These are phyloP conservation scores for Apamea crenata DNA, from an alignment of 2,888 invertebrate genomes.

Conservation along the genomic window DNA sequence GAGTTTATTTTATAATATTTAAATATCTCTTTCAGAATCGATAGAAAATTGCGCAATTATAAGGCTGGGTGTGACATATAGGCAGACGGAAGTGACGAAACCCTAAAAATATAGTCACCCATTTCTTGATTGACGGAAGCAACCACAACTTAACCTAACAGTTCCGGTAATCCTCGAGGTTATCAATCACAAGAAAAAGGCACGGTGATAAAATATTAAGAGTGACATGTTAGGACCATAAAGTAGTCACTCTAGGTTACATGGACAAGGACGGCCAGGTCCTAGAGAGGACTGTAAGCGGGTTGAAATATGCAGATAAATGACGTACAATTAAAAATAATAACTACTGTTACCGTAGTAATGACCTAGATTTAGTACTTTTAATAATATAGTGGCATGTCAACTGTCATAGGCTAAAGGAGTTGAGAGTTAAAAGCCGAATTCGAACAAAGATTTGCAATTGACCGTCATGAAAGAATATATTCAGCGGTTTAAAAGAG, in stretches of 20 bases:
- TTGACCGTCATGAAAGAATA: neutral
- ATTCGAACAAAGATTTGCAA: neutral
- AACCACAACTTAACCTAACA: slow-evolving; percentile 5
- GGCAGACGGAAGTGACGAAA: neutral
- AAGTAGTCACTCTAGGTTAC: slow-evolving; percentile 10
- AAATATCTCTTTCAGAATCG: neutral
- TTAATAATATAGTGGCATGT: neutral
- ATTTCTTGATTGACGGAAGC: neutral
- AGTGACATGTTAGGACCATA: neutral
- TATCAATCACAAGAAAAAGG: neutral
- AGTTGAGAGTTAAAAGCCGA: neutral
- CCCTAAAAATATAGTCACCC: neutral
- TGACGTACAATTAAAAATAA: slow-evolving; percentile 11
- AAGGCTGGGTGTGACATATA: neutral
- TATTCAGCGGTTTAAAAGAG: neutral
- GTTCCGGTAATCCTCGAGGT: slow-evolving; percentile 27
- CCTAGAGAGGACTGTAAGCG: neutral
- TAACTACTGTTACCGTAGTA: neutral
- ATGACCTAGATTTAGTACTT: neutral
- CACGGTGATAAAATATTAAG: neutral
- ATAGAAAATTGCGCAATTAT: neutral
- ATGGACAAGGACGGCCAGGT: slow-evolving; percentile 3
- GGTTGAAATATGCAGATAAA: neutral
- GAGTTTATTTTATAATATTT: no score
- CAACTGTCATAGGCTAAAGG: neutral